Evolutionary conservation across 1,140 invertebrate species (phyloP).

Genomic region (Nixonia krombeini): DNA sequence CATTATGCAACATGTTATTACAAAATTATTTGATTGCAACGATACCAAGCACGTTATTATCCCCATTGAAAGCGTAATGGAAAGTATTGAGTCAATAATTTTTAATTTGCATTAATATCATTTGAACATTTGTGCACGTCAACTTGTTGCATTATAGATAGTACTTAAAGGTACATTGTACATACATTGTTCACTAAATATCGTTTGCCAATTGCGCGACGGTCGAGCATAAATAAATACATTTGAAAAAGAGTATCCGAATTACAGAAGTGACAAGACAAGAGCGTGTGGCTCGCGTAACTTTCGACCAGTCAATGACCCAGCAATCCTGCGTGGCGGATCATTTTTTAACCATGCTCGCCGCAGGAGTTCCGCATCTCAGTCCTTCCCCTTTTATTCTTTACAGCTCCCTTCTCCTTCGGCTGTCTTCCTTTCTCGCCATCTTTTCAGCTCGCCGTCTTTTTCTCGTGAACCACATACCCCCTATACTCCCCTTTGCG

Average conservation of each 20-base stretch:
- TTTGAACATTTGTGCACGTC: too few species aligned
- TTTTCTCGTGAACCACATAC: conserved; percentile 6
- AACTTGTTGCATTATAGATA: too few species aligned
- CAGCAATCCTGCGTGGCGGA: conserved; percentile 6
- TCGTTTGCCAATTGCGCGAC: too few species aligned
- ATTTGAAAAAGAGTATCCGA: background rate
- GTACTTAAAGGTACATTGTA: too few species aligned
- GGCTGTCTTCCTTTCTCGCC: background rate
- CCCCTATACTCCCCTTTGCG: conserved; percentile 1
- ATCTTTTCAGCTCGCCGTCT: conserved; percentile 5
- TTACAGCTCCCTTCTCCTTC: background rate
- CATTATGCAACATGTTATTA: too few species aligned
- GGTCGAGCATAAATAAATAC: background rate
- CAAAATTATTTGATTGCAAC: too few species aligned
- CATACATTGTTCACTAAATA: too few species aligned
- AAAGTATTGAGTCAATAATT: background rate
- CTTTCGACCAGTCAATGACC: conserved; percentile 50
- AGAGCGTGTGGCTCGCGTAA: conserved; percentile 13
- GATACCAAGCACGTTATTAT: too few species aligned
- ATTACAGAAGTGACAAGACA: background rate
- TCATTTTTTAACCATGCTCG: conserved; percentile 55
- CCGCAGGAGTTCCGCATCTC: conserved; percentile 45
- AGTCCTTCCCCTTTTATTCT: conserved; percentile 9
- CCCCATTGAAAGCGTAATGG: too few species aligned
- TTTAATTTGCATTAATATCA: too few species aligned